These are phyloP conservation scores for Galemys pyrenaicus DNA, from an alignment of 2,113 vertebrate species.

Conservation along the genomic window DNA sequence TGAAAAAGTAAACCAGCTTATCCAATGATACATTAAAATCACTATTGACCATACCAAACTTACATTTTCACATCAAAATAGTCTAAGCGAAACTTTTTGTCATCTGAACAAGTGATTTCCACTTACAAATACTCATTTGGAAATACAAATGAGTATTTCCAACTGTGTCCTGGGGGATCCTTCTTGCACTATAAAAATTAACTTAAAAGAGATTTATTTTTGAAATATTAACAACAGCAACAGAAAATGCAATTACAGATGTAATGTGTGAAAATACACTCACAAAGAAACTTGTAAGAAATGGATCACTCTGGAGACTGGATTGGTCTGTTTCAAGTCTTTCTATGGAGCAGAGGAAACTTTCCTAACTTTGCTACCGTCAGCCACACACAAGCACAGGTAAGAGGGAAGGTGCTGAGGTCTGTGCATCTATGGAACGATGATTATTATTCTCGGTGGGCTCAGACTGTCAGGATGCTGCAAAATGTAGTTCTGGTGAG, in stretches of 20 bases:
- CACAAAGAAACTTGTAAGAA: neutral
- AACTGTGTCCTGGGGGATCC: neutral
- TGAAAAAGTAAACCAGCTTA: neutral
- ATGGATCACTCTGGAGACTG: neutral
- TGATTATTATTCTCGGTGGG: neutral
- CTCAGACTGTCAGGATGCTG: neutral
- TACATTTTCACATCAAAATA: neutral
- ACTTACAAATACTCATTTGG: neutral
- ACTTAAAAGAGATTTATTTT: neutral
- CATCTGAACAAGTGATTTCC: neutral
- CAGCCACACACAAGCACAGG: neutral
- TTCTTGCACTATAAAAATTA: constrained; percentile 13
- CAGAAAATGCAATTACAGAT: neutral
- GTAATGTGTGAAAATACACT: neutral
- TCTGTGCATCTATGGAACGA: neutral
- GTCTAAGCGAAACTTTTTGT: neutral
- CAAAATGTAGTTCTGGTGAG: neutral
- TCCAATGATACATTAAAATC: neutral
- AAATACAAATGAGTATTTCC: too few relatives aligned
- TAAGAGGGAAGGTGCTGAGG: neutral
- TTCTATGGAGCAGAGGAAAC: neutral
- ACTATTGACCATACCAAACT: neutral
- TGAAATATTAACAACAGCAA: constrained; percentile 16
- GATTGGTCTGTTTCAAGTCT: neutral
- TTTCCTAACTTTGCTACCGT: neutral